These are phyloP conservation scores for Steatornis caripensis DNA, from an alignment of 2,113 vertebrate genomes.

Conservation along the genomic window DNA sequence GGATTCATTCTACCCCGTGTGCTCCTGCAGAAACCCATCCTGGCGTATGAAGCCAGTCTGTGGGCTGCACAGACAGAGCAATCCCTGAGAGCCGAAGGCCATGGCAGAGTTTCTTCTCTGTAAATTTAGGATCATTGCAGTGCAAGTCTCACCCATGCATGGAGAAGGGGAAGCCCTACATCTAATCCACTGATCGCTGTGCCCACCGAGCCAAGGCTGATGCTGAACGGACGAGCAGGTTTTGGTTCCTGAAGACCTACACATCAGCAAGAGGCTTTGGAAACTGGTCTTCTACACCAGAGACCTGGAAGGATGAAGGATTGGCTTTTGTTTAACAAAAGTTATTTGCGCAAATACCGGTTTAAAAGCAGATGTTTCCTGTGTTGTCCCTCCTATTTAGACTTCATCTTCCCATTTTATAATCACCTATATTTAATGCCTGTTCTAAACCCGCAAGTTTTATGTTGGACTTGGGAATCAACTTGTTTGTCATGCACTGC, in stretches of 20 bases:
- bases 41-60: too few relatives aligned
- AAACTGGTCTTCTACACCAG: neutral
- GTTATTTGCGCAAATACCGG: neutral
- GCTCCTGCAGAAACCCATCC: too few relatives aligned
- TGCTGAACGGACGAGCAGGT: neutral
- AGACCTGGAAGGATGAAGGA: neutral
- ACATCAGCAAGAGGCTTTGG: neutral
- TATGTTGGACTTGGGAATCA: neutral
- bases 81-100: too few relatives aligned
- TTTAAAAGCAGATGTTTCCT: neutral
- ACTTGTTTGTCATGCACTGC: neutral
- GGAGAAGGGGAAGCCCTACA: neutral
- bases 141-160: too few relatives aligned
- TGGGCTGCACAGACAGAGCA: too few relatives aligned
- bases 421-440: neutral
- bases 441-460: neutral
- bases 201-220: neutral
- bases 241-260: neutral
- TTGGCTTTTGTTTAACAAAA: neutral
- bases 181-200: neutral
- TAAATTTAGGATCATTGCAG: too few relatives aligned
- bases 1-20: too few relatives aligned
- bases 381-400: neutral
- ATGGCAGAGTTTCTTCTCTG: too few relatives aligned
- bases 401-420: conserved; percentile 2